Evolutionary conservation across 2,888 invertebrate species (phyloP), one percentile per base, ranked within the genome.

Genomic region (Tetramorium bicarinatum): DNA sequence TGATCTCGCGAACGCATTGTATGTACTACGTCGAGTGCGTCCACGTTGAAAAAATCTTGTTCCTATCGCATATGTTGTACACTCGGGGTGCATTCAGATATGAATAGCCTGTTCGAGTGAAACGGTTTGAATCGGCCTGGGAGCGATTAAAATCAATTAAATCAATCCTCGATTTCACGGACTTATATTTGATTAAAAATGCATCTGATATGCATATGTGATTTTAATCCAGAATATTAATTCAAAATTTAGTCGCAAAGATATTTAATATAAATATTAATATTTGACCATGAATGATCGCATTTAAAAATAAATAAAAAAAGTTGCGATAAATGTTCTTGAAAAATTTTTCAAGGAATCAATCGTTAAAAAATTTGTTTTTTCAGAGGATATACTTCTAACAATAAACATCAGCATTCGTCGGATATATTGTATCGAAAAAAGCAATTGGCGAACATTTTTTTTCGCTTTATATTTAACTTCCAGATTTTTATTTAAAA

Each of bases 1-100:
- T 71, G 79, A 80, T 80, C 79, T 80, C 79, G 64, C 49, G 64
- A 76, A 64, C 64, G 79, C 72, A 71, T 80, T 80, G 79, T 80
- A 80, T 38, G 79, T 80, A 71, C 59, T 71, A 71, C 38, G 71
- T 80, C 72, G 72, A 80, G 71, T 80, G 79, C 79, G 59, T 47
- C 59, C 59, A 59, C 71, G 59, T 59, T 59, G 79, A 80, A 80
- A 80, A 71, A 80, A 71, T 71, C 72, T 80, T 71, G 79, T 80
- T 71, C 59, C 71, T 80, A 80, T 71, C 47, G 59, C 59, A 64
- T 71, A 71, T 59, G 59, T 59, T 80, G 59, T 59, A 71, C 59
- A 80, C 38, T 47, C 79, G 59, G 59, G 38, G 38, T 71, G 59
- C 59, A 59, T 71, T 71, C 71, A 71, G 59, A 71, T 71, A 71